Percentiles rank a stretch among this genome's conserved stretches.
These are phyloP conservation scores for Corythaeola cristata DNA, from an alignment of 2,113 vertebrate genomes.

Conservation along the genomic window DNA sequence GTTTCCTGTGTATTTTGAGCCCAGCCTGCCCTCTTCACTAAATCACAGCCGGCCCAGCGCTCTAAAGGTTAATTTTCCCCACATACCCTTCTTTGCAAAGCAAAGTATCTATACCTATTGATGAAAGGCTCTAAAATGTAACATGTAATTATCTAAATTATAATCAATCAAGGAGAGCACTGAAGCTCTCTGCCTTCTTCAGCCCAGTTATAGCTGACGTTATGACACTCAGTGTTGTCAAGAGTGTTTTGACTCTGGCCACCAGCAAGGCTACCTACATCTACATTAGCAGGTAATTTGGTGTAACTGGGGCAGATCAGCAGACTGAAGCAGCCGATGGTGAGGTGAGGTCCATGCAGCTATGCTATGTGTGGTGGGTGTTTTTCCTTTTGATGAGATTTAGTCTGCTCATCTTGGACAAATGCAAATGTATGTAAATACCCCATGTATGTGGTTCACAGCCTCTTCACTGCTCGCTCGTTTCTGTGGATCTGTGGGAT, in stretches of 20 bases:
- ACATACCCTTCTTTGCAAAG: not conserved
- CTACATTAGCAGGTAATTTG: not conserved
- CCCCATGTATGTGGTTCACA: not conserved
- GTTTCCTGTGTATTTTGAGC: not conserved
- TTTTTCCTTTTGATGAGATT: not conserved
- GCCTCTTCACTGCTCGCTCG: not conserved
- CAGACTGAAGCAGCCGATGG: not conserved
- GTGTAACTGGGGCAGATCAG: not conserved
- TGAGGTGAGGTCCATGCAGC: not conserved
- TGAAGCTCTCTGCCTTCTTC: not conserved
- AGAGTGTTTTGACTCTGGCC: not conserved
- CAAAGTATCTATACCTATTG: not conserved
- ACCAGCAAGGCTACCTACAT: not conserved
- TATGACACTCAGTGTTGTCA: not conserved
- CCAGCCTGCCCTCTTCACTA: not conserved
- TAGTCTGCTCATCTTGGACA: not conserved
- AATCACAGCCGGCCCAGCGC: not conserved
- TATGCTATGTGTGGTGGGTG: not conserved
- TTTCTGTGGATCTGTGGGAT: not conserved
- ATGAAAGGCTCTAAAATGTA: not conserved
- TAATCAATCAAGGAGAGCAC: not conserved
- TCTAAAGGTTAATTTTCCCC: not conserved
- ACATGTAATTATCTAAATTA: not conserved
- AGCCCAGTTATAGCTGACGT: not conserved
- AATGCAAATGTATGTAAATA: not conserved